Evolutionary conservation across 2,888 invertebrate genomes (phyloP), one percentile per base, ranked within the genome.

Genomic region (Platerodrilus igneus): DNA sequence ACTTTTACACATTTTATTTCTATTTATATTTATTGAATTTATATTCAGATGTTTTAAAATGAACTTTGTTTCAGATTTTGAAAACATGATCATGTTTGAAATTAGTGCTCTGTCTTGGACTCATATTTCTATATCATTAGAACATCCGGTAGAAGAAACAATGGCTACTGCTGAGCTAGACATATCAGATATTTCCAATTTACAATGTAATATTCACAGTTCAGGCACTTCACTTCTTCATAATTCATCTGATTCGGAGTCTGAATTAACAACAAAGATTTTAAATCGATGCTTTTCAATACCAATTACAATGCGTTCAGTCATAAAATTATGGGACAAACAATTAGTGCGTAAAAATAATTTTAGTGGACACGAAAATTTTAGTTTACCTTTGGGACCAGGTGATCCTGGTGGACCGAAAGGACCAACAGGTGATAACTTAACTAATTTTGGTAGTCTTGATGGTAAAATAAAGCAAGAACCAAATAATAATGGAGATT

Each of bases 121-220:
- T 47, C 89, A 90, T 66, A 80, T 96, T 48, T 86, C 88, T 6
- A 82, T 96, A 11, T 86, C 90, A 5, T 78, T 96, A 60, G 93
- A 94, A 63, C 93, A 95, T 71, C 94, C 95, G 0, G 72, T 84
- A 11, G 91, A 92, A 60, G 93, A 93, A 66, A 86, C 88, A 45
- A 84, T 95, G 81, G 89, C 92, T 1, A 93, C 94, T 0, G 86
- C 89, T 8, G 94, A 95, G 64, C 75, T 96, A 47, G 86, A 92
- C 64, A 72, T 96, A 34, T 73, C 78, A 4, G 91, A 93, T 57
- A 79, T 87, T 10, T 81, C 85, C 0, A 81, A 83, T 47, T 77
- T 91, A 0, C 79, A 82, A 32, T 93, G 92, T 56, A 75, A 80
- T 18, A 78, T 94, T 1, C 83, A 83, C 62, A 79, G 81, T 15